A percentile compares a stretch with the other conserved stretches of the same genome.
These are phyloP conservation scores for Cataglyphis cursor DNA, from an alignment of 2,888 invertebrate genomes.

Conservation along the genomic window DNA sequence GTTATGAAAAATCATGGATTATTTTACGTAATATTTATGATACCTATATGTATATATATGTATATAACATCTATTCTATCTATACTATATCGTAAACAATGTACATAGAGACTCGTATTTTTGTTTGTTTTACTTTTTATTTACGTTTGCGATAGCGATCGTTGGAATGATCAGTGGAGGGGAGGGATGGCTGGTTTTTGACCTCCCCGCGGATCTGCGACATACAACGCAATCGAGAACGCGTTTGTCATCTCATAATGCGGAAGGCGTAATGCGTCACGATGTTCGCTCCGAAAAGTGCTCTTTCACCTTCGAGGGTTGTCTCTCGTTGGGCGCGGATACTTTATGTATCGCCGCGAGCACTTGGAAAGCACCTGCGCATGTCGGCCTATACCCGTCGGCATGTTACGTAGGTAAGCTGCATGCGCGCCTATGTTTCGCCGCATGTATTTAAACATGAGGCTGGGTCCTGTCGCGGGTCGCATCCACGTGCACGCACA, in stretches of 20 bases:
- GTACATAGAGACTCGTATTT: not conserved
- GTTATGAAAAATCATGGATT: not conserved
- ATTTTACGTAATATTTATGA: not conserved
- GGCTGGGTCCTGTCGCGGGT: conserved; percentile 59
- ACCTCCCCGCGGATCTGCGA: not conserved
- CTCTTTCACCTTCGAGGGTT: conserved; percentile 50
- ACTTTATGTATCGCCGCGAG: conserved; percentile 65
- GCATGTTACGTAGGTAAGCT: conserved; percentile 71
- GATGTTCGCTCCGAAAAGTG: conserved; percentile 34
- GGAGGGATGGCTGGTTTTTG: not conserved
- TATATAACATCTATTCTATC: not conserved
- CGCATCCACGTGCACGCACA: conserved; percentile 54
- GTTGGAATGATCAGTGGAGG: not conserved
- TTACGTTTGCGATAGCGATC: not conserved
- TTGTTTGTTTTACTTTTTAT: not conserved
- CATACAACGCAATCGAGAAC: too few relatives aligned
- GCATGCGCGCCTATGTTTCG: conserved; percentile 62
- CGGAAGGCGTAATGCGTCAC: conserved; percentile 33
- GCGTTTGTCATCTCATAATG: conserved; percentile 7
- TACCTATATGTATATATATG: too few relatives aligned
- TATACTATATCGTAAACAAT: not conserved
- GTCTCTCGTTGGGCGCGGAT: conserved; percentile 46
- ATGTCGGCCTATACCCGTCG: conserved; percentile 80
- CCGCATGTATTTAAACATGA: conserved; percentile 81
- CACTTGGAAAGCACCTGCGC: conserved; percentile 78